phyloP scores from a whole-genome alignment of 2,797 vertebrate genomes.

The Leptoclinus maculatus region DNA sequence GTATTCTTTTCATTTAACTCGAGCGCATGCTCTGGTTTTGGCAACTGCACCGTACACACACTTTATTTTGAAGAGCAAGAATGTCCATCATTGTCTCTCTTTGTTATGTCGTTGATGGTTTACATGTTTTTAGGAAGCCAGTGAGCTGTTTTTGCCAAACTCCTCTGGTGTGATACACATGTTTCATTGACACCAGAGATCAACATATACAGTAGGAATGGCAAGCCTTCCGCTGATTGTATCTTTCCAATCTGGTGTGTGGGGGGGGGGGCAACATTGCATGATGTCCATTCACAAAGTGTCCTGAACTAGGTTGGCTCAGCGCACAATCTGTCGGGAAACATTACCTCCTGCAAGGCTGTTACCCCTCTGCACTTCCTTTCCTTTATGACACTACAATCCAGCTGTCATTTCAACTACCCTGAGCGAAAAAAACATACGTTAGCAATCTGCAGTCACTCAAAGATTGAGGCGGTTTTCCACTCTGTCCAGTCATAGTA shows the following conservation, averaged over 20 bases:
- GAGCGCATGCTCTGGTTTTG: constrained; percentile 9
- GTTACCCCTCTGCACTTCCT: constrained; percentile 20
- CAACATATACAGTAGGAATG: constrained; percentile 57
- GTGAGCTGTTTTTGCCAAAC: constrained; percentile 23
- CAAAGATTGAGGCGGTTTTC: constrained; percentile 16
- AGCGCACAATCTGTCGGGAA: constrained; percentile 31
- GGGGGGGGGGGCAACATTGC: constrained; percentile 15
- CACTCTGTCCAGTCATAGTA: background rate
- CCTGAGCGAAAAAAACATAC: constrained; percentile 4
- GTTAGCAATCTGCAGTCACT: constrained; percentile 33
- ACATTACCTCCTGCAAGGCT: constrained; percentile 28
- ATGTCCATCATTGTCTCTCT: constrained; percentile 63
- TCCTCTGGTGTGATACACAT: constrained; percentile 37
- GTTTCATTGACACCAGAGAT: constrained; percentile 58
- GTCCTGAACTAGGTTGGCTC: constrained; percentile 41
- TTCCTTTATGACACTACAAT: constrained; percentile 2
- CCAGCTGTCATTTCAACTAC: constrained; percentile 21
- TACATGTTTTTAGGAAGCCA: constrained; percentile 47
- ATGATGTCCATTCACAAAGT: constrained; percentile 70
- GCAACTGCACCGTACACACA: constrained; percentile 18
- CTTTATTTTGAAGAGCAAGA: constrained; percentile 49
- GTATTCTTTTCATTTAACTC: constrained; percentile 12
- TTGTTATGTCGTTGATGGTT: constrained; percentile 47
- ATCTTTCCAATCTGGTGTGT: constrained; percentile 42
- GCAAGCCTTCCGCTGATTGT: constrained; percentile 69